These are phyloP conservation scores for Antennarius striatus DNA, from an alignment of 2,113 vertebrate species.

Conservation along the genomic window DNA sequence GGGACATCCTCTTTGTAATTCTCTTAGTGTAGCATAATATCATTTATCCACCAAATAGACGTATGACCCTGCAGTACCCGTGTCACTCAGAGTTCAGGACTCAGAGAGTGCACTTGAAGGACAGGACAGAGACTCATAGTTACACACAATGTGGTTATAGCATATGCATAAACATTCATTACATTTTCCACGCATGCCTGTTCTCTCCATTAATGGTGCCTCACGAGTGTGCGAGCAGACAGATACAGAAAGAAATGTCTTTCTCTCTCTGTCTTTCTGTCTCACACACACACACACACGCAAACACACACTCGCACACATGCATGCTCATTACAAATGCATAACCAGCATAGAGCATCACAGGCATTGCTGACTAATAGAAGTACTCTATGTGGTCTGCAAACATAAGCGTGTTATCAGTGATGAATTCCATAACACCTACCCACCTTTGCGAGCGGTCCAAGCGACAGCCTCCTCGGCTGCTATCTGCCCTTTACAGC, in stretches of 20 bases:
- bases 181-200: constrained; percentile 26
- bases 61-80: constrained; percentile 70
- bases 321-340: constrained; percentile 56
- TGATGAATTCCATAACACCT: constrained; percentile 75
- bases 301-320: constrained; percentile 8
- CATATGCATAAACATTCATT: constrained; percentile 37
- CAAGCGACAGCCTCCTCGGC: constrained; percentile 65
- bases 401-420: constrained; percentile 70
- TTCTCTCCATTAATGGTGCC: constrained; percentile 23
- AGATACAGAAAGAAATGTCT: constrained; percentile 47
- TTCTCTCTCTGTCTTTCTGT: constrained; percentile 2
- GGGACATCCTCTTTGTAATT: constrained; percentile 80
- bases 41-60: constrained; percentile 79
- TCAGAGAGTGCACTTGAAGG: constrained; percentile 60
- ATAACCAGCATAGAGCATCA: constrained; percentile 27
- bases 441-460: constrained; percentile 68
- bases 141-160: constrained; percentile 49
- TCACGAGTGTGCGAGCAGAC: constrained; percentile 26
- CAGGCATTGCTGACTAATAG: constrained; percentile 74
- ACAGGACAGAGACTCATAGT: constrained; percentile 55
- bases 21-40: constrained; percentile 77
- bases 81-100: constrained; percentile 76
- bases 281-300: constrained; percentile 28
- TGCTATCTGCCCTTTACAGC: constrained; percentile 78
- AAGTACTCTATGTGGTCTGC: constrained; percentile 54